Evolutionary conservation across 1,140 invertebrate species (phyloP), one percentile per base, ranked within the genome.

Genomic region (Brachionus rubens): DNA sequence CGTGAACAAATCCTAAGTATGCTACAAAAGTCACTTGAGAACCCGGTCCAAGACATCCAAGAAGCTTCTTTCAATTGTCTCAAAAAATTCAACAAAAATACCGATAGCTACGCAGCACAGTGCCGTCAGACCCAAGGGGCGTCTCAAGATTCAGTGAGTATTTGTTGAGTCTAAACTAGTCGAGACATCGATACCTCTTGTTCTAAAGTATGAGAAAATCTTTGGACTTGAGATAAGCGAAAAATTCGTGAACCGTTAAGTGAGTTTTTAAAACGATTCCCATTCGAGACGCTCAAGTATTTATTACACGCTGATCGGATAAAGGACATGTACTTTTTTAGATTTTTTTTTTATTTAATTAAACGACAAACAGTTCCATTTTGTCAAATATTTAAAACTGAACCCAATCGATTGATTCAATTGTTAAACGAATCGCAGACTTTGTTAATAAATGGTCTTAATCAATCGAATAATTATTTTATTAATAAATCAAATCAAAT

Each of bases 21-120:
- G 5, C 85, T 98, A 1, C 94, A 96, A 80, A 94, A 93, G 83
- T 90, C 92, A 0, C 85, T 98, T 26, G 86, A 86, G 81, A 92
- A 91, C 82, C 89, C 89, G n/a, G 92, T 93, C 80, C 85, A 88
- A 0, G 94, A 98, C 80, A 82, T 98, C 7, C 94, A 96, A 82
- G 90, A 95, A 85, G 90, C 91, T 10, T 93, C 92, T 0, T 96
- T 94, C 82, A 90, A 95, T 79, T 97, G 94, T 78, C 91, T 97
- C 89, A 92, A 94, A 81, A 93, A 92, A 80, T 94, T 94, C 81
- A 89, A 92, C 46, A 87, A 88, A 12, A 91, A 91, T 4, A 90
- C 90, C 80, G 88, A 90, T 80, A 89, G 92, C 16, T 91, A 93
- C 75, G 14, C 26, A 2, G 67, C 6, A 40, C 50, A 48, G 26